Evolutionary conservation across 2,888 invertebrate species (phyloP).

Genomic region (Sicus ferrugineus): DNA sequence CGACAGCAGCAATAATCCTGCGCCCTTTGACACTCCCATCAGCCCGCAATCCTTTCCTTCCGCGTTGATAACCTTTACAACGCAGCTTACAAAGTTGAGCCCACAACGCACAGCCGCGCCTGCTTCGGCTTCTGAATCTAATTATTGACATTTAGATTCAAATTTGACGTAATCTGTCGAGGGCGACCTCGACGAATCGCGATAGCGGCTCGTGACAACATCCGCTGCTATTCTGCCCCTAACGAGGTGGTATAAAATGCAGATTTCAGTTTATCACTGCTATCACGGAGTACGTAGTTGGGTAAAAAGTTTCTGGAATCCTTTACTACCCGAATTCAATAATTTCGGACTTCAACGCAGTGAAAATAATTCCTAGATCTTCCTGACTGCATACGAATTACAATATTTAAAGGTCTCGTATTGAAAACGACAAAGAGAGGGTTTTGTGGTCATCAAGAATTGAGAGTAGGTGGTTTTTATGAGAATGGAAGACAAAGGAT

Average conservation of each 20-base stretch:
- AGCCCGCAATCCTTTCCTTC: constrained; percentile 5
- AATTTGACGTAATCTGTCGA: constrained; percentile 32
- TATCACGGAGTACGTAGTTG: neutral
- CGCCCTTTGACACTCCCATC: neutral
- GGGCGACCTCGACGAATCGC: neutral
- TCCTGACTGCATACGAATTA: neutral
- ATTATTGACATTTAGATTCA: constrained; percentile 37
- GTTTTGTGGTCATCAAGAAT: too few relatives aligned
- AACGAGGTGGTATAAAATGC: neutral
- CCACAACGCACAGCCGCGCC: constrained; percentile 3
- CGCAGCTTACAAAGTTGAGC: constrained; percentile 29
- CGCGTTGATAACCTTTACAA: constrained; percentile 1
- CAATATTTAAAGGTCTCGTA: too few relatives aligned
- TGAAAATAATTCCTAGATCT: neutral
- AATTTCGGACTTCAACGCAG: neutral
- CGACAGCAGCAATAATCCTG: constrained; percentile 1
- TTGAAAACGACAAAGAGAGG: too few relatives aligned
- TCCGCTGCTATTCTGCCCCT: neutral
- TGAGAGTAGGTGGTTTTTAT: too few relatives aligned
- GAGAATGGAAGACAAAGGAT: too few relatives aligned
- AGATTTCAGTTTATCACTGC: neutral
- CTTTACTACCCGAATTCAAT: neutral
- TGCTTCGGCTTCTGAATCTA: constrained; percentile 18
- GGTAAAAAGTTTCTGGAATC: neutral
- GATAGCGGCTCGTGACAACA: neutral